These are phyloP conservation scores for Nasonia longicornis DNA, from an alignment of 1,140 invertebrate species.

Conservation along the genomic window DNA sequence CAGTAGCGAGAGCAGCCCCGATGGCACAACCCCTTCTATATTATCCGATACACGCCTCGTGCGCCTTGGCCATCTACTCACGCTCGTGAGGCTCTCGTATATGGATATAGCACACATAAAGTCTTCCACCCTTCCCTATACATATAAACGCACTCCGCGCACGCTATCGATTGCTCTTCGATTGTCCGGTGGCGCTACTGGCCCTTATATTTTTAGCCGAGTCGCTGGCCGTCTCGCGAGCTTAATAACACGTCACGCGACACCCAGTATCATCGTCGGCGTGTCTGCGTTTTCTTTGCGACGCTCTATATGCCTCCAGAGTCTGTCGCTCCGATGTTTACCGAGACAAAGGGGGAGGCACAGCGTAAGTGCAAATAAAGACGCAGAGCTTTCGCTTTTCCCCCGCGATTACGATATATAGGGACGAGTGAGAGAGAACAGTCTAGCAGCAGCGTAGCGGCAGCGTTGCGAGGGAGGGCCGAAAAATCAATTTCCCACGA, in stretches of 20 bases:
- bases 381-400: neutral
- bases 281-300: neutral
- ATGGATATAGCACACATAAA: no score
- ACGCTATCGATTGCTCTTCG: constrained; percentile 60
- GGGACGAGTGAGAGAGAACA: neutral
- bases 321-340: neutral
- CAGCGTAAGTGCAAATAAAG: neutral
- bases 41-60: neutral
- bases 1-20: neutral
- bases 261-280: neutral
- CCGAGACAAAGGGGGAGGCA: neutral
- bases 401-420: no score
- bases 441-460: neutral
- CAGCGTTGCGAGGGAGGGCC: neutral
- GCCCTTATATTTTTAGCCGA: constrained; percentile 58
- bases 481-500: constrained; percentile 42
- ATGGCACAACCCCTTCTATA: neutral
- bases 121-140: neutral
- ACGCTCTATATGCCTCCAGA: neutral
- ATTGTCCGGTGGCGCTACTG: constrained; percentile 55
- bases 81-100: neutral
- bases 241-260: neutral
- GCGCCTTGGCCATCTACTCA: neutral
- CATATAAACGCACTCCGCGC: constrained; percentile 38
- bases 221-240: constrained; percentile 51